Conservation (phyloP, 1,140 invertebrate genomes). For the Pinna nobilis region DNA sequence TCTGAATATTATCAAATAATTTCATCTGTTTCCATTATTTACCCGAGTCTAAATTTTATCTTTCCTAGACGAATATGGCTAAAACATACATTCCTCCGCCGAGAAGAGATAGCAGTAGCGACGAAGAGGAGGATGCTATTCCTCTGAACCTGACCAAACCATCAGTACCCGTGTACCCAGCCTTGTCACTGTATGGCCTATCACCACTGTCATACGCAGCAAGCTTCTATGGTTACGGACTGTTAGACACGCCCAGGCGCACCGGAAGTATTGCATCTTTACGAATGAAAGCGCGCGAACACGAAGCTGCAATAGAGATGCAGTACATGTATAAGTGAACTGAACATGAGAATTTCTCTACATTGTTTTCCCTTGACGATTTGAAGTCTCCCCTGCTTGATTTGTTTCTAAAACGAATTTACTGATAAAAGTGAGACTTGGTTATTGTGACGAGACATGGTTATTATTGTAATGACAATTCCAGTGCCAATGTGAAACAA, state of each 20-base stretch:
- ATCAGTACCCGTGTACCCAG: slow-evolving; percentile 32
- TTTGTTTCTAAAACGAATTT: no score
- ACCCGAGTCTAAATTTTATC: neutral
- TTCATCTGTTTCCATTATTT: neutral
- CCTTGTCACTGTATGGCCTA: slow-evolving; percentile 42
- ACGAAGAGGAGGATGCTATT: slow-evolving; percentile 19
- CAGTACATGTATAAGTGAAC: slow-evolving; percentile 54
- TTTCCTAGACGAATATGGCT: neutral
- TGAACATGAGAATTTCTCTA: no score
- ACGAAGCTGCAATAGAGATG: slow-evolving; percentile 90
- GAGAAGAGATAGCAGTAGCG: slow-evolving; percentile 11
- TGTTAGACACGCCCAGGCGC: slow-evolving; percentile 79
- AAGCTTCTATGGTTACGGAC: slow-evolving; percentile 1
- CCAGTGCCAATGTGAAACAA: no score
- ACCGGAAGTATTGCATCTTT: slow-evolving; percentile 91
- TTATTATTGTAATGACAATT: no score
- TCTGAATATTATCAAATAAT: neutral
- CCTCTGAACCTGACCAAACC: slow-evolving; percentile 44
- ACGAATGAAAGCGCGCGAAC: slow-evolving; percentile 91
- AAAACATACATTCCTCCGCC: neutral
- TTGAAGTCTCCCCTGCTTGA: no score
- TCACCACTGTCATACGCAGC: slow-evolving; percentile 15
- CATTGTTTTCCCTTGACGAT: no score
- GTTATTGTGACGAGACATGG: no score
- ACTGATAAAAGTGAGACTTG: no score